Percentiles rank a stretch among this genome's conserved stretches.
Conservation (phyloP, 2,888 invertebrate species). For the Latrodectus elegans region DNA sequence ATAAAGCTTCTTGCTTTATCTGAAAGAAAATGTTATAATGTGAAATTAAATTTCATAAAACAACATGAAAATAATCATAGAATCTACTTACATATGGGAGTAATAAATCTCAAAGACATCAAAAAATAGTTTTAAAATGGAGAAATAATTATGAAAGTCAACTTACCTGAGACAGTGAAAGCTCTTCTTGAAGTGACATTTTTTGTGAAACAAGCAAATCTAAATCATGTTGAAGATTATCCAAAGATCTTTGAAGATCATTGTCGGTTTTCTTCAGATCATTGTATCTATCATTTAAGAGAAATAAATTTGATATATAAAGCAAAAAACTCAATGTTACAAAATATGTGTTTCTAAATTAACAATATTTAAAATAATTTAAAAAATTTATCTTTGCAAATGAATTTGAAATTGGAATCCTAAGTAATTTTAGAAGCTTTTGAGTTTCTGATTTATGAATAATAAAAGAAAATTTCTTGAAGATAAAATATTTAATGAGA, state of each 20-base stretch:
- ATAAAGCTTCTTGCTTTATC: conserved; percentile 80
- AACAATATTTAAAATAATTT: too few species aligned
- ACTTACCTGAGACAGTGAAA: conserved; percentile 79
- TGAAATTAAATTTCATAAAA: background rate
- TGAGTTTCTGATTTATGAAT: too few species aligned
- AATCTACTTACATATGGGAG: too few species aligned
- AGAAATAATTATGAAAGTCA: too few species aligned
- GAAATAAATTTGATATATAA: background rate
- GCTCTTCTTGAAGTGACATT: conserved; percentile 82
- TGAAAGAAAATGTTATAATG: conserved; percentile 70
- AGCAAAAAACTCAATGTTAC: background rate
- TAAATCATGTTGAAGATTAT: conserved; percentile 79
- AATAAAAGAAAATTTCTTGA: too few species aligned
- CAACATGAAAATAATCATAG: too few species aligned
- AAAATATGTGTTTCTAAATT: background rate
- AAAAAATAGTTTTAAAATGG: too few species aligned
- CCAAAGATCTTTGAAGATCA: conserved; percentile 71
- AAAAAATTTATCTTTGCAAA: too few species aligned
- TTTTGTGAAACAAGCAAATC: conserved; percentile 81
- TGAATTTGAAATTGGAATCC: too few species aligned
- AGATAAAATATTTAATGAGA: too few species aligned
- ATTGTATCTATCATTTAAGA: conserved; percentile 46
- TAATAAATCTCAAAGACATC: too few species aligned
- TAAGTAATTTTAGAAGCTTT: too few species aligned
- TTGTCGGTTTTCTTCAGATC: conserved; percentile 60